phyloP scores from a whole-genome alignment of 2,888 invertebrate genomes.

The Aporophyla nigra region DNA sequence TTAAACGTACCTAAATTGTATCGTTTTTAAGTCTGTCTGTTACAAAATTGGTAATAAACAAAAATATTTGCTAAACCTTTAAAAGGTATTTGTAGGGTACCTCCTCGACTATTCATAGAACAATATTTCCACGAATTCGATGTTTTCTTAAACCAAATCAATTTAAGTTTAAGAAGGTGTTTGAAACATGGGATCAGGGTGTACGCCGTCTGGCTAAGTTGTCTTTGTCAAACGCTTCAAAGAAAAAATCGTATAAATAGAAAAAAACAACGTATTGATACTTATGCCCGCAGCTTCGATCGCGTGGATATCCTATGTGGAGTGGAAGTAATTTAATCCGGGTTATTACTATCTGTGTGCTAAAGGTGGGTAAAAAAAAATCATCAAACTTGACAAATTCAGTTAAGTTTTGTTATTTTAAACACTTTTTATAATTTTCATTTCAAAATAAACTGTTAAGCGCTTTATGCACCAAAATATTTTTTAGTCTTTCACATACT shows the following conservation, averaged over 20 bases:
- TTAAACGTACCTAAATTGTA: conserved; percentile 10
- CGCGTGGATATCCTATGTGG: accelerated
- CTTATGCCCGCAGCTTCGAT: no score
- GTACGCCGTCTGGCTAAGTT: neutral
- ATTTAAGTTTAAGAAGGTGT: neutral
- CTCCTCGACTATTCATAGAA: neutral
- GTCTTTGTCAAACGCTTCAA: neutral
- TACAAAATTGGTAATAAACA: conserved; percentile 15
- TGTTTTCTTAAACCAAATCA: neutral
- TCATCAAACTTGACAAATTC: no score
- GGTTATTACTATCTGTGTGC: no score
- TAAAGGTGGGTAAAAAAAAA: no score
- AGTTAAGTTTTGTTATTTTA: no score
- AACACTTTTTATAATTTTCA: no score
- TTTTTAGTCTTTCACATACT: no score
- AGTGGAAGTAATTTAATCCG: no score
- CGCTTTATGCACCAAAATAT: no score
- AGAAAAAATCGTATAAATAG: neutral
- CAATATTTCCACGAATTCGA: neutral
- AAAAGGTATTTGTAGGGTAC: neutral
- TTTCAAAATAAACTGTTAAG: no score
- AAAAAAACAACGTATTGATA: neutral
- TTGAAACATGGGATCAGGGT: neutral
- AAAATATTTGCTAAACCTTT: neutral
- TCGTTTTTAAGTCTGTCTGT: conserved; percentile 27